These are phyloP conservation scores for Rhodophaea formosa DNA, from an alignment of 2,888 invertebrate species.

Conservation along the genomic window DNA sequence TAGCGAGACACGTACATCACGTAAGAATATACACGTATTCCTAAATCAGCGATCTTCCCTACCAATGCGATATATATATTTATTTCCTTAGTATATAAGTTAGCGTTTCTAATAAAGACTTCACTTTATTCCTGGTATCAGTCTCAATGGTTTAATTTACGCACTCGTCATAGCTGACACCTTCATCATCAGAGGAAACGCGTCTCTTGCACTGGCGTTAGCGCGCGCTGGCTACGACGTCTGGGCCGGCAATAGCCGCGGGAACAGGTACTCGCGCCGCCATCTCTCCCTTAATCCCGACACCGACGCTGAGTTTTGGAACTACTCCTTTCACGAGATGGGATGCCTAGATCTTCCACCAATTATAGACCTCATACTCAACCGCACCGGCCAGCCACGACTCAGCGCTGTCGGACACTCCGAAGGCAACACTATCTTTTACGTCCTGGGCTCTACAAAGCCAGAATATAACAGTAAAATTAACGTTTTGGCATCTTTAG, in stretches of 20 bases:
- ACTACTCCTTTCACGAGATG: slow-evolving; percentile 85
- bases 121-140: no score
- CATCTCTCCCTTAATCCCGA: slow-evolving; percentile 67
- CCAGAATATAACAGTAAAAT: slow-evolving; percentile 79
- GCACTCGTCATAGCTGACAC: no score
- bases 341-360: slow-evolving; percentile 85
- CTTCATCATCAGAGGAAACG: slow-evolving; percentile 44
- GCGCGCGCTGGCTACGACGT: slow-evolving; percentile 75
- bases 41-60: no score
- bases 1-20: no score
- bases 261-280: slow-evolving; percentile 79
- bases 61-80: no score
- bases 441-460: slow-evolving; percentile 63
- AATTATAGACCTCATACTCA: slow-evolving; percentile 60
- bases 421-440: slow-evolving; percentile 79
- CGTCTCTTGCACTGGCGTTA: slow-evolving; percentile 46
- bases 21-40: no score
- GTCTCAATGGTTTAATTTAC: no score
- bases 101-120: no score
- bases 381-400: slow-evolving; percentile 68
- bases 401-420: slow-evolving; percentile 85
- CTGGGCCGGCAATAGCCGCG: slow-evolving; percentile 70
- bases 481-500: slow-evolving; percentile 64
- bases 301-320: slow-evolving; percentile 63
- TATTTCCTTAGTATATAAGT: no score